Evolutionary conservation across 2,797 vertebrate species (phyloP).

Genomic region (Acrocephalus scirpaceus): DNA sequence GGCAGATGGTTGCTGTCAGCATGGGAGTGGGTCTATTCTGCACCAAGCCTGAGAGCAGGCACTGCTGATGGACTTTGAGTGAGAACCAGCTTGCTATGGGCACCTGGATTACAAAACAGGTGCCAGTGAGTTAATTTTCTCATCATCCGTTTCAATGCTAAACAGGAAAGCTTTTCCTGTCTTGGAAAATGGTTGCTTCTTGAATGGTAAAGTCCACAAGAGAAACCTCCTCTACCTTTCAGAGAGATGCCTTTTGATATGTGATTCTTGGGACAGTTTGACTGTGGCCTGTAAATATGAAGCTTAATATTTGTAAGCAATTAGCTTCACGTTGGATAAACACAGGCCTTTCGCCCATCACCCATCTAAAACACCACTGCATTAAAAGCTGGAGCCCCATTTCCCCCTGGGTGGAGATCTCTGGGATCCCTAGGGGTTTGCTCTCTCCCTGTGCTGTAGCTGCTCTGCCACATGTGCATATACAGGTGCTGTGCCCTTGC

Average conservation of each 20-base stretch:
- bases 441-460: background rate
- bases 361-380: background rate
- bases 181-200: background rate
- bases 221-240: background rate
- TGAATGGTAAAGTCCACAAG: background rate
- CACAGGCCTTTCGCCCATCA: background rate
- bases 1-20: background rate
- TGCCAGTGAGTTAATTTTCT: background rate
- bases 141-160: background rate
- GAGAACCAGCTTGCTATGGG: background rate
- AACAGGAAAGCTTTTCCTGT: background rate
- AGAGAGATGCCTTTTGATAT: background rate
- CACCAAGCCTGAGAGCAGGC: background rate
- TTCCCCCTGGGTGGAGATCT: background rate
- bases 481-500: background rate
- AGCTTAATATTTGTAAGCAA: background rate
- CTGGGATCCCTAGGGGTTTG: background rate
- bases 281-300: background rate
- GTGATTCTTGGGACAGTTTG: background rate
- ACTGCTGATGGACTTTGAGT: background rate
- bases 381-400: background rate
- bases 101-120: background rate
- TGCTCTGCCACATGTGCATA: background rate
- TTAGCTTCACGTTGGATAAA: background rate
- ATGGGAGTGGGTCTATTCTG: fast-evolving